Evolutionary conservation across 2,797 vertebrate genomes (phyloP).

Genomic region (Anguilla megastoma): DNA sequence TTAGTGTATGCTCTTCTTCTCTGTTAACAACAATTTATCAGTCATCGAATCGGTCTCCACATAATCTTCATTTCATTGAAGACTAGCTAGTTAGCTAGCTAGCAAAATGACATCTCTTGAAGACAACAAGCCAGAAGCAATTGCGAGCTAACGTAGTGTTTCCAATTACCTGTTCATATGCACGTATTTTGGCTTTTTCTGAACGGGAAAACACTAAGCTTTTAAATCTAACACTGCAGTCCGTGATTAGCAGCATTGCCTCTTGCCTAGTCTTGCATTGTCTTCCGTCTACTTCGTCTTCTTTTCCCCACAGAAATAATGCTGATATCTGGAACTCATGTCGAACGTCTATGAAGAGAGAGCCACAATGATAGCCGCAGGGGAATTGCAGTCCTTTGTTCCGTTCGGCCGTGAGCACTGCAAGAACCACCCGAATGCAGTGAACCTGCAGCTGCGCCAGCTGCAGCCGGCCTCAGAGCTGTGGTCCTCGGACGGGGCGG

Average conservation of each 20-base stretch:
- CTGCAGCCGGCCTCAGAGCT: conserved; percentile 95
- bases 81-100: background rate
- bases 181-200: background rate
- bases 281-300: background rate
- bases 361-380: conserved; percentile 98
- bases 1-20: background rate
- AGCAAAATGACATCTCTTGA: background rate
- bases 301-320: conserved; percentile 84
- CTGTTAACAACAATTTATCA: background rate
- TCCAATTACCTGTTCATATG: background rate
- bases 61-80: background rate
- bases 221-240: background rate
- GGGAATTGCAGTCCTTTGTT: conserved; percentile 98
- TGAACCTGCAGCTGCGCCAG: conserved; percentile 93
- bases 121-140: background rate
- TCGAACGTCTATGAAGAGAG: conserved; percentile 99
- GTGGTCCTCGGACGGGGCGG: conserved; percentile 92
- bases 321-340: conserved; percentile 99
- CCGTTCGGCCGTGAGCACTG: conserved; percentile 96
- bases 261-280: background rate
- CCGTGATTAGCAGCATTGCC: background rate
- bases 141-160: background rate
- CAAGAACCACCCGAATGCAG: conserved; percentile 93
- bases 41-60: background rate
- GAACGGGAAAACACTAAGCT: background rate